phyloP scores from a whole-genome alignment of 2,113 vertebrate genomes.

The Uria aalge region DNA sequence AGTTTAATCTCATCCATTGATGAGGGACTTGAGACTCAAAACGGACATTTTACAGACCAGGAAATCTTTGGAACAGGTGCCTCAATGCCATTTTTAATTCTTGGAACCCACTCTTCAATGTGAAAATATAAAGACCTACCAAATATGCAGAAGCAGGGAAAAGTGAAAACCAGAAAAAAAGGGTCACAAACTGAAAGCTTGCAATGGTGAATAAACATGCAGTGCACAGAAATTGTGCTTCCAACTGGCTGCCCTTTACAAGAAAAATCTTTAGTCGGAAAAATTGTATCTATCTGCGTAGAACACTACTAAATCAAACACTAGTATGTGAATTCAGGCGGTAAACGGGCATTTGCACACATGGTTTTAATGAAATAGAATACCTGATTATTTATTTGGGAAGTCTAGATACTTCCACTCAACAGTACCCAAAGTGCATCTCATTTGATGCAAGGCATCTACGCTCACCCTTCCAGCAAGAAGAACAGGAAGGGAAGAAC shows the following conservation, averaged over 20 bases:
- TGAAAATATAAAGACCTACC: not conserved
- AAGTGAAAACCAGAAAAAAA: not conserved
- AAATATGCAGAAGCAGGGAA: not conserved
- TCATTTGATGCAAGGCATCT: not conserved
- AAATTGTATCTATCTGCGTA: not conserved
- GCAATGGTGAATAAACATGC: not conserved
- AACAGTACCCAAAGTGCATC: not conserved
- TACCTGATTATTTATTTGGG: not conserved
- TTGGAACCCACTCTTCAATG: not conserved
- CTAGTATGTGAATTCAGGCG: not conserved
- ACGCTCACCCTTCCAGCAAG: not conserved
- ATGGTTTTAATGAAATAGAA: not conserved
- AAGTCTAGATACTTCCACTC: not conserved
- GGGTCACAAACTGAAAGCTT: not conserved
- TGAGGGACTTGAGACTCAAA: not conserved
- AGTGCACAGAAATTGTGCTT: not conserved
- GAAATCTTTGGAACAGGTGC: not conserved
- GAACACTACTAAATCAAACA: not conserved
- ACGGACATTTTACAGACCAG: not conserved
- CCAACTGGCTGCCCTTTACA: not conserved
- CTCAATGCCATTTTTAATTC: not conserved
- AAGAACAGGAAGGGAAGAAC: not conserved
- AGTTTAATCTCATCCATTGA: not conserved
- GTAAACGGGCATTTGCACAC: not conserved
- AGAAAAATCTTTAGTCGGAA: not conserved